Percentiles rank a stretch among this genome's conserved stretches.
Conservation (phyloP, 1,140 invertebrate species). For the Drosophila fuyamai region DNA sequence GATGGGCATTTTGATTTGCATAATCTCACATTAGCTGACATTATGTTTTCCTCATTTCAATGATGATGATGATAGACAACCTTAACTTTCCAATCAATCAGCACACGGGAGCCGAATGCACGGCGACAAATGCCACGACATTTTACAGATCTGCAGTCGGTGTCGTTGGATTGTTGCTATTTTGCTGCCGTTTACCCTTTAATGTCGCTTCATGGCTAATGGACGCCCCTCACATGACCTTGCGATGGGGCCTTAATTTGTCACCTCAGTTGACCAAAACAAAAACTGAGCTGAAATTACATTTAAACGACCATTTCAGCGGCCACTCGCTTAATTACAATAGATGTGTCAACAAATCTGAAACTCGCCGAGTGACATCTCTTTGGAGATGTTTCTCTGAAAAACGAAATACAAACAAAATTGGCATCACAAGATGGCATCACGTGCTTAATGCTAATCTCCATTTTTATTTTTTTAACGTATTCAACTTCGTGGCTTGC, state of each 20-base stretch:
- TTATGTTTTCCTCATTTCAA: conserved; percentile 54
- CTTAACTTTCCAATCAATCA: conserved; percentile 75
- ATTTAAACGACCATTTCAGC: conserved; percentile 75
- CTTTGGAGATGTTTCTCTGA: conserved; percentile 28
- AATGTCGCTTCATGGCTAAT: conserved; percentile 70
- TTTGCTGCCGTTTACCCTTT: conserved; percentile 5
- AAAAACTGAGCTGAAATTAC: conserved; percentile 68
- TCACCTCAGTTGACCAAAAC: conserved; percentile 71
- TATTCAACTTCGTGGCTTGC: conserved; percentile 7
- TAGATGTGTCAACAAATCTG: conserved; percentile 26
- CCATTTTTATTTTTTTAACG: conserved; percentile 36
- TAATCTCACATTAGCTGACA: conserved; percentile 64
- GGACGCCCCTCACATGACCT: conserved; percentile 79
- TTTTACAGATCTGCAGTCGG: conserved; percentile 52
- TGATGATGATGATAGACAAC: conserved; percentile 36
- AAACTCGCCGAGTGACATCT: conserved; percentile 4
- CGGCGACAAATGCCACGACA: conserved; percentile 40
- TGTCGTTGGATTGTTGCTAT: conserved; percentile 31
- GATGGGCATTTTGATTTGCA: conserved; percentile 53
- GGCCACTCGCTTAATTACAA: conserved; percentile 62
- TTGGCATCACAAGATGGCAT: conserved; percentile 53
- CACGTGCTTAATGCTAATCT: conserved; percentile 63
- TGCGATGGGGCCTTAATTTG: conserved; percentile 71
- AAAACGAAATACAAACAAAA: conserved; percentile 22
- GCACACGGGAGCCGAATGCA: conserved; percentile 18